Conservation (phyloP, 2,113 vertebrate genomes). For the Indri indri region DNA sequence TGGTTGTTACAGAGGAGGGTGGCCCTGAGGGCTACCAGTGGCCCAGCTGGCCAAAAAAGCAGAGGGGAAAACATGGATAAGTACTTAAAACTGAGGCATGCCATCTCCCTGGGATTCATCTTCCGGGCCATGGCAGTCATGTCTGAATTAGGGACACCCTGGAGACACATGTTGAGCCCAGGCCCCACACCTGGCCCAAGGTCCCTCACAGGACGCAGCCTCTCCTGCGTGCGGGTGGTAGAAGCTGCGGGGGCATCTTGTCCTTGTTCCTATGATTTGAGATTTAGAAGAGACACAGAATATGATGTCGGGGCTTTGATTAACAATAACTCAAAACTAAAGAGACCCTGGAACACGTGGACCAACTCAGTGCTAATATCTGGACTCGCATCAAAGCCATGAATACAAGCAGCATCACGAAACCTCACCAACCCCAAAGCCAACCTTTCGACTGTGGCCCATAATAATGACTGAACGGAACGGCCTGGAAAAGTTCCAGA, state of each 20-base stretch:
- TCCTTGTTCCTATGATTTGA: not conserved
- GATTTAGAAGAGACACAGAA: not conserved
- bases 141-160: too few species aligned
- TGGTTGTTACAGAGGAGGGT: not conserved
- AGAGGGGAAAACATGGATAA: not conserved
- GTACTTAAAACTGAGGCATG: not conserved
- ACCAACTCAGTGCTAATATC: not conserved
- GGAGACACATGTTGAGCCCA: too few species aligned
- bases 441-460: not conserved
- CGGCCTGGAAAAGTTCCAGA: not conserved
- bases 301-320: too few species aligned
- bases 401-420: not conserved
- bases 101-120: not conserved
- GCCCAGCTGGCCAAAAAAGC: not conserved
- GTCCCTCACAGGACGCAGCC: too few species aligned
- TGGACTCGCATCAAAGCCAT: not conserved
- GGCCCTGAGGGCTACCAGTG: not conserved
- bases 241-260: not conserved
- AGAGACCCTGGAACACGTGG: too few species aligned
- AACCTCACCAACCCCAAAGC: not conserved
- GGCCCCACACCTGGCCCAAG: too few species aligned
- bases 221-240: not conserved
- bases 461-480: not conserved
- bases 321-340: too few species aligned
- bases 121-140: not conserved